Percentiles rank a stretch among this genome's conserved stretches.
phyloP scores from a whole-genome alignment of 2,113 vertebrate species.

The Channa maculata region DNA sequence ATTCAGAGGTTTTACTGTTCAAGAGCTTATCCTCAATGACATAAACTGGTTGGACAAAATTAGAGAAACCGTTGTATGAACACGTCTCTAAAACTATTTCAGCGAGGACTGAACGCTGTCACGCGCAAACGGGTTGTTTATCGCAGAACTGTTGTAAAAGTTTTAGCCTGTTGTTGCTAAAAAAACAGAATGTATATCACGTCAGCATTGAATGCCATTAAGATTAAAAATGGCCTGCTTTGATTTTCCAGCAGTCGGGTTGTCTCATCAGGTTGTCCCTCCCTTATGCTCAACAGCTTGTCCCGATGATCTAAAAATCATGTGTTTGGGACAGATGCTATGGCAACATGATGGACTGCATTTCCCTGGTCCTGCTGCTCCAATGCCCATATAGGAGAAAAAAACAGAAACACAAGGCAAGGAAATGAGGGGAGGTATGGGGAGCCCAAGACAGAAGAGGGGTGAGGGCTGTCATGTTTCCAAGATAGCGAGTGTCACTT shows the following conservation, averaged over 20 bases:
- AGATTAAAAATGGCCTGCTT: conserved; percentile 24
- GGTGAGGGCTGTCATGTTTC: conserved; percentile 2
- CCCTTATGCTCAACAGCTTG: conserved; percentile 46
- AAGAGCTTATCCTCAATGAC: too few species aligned
- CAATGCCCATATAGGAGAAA: not conserved
- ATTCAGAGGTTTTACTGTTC: too few species aligned
- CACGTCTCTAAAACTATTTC: too few species aligned
- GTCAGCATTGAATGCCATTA: not conserved
- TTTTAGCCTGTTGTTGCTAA: too few species aligned
- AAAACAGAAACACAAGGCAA: conserved; percentile 20
- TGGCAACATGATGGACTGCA: conserved; percentile 46
- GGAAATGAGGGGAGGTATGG: conserved; percentile 2
- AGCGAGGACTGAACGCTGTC: too few species aligned
- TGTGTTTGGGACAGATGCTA: conserved; percentile 48
- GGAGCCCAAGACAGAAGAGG: not conserved
- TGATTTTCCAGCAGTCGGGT: conserved; percentile 23
- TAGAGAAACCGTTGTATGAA: too few species aligned
- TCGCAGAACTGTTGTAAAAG: too few species aligned
- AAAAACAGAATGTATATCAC: not conserved
- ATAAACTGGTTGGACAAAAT: too few species aligned
- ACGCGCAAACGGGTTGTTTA: too few species aligned
- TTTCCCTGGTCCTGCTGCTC: conserved; percentile 23
- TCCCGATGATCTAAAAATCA: conserved; percentile 55
- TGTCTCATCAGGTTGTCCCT: conserved; percentile 18
- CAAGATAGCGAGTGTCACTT: conserved; percentile 18